Evolutionary conservation across 2,113 vertebrate genomes (phyloP).

Genomic region (Amphiprion ocellaris): DNA sequence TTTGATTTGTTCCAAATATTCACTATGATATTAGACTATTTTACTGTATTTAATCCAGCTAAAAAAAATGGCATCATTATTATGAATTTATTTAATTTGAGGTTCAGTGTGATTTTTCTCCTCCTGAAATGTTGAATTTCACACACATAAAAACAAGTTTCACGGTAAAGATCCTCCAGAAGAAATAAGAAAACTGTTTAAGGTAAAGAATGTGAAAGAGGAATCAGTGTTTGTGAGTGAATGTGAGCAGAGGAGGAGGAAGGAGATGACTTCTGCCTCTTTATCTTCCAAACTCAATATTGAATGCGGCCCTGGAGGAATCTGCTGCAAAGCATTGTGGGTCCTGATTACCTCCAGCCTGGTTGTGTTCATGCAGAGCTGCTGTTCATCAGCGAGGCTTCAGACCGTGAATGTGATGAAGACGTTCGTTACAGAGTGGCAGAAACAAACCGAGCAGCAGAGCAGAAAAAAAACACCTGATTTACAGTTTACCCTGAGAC

Average conservation of each 20-base stretch:
- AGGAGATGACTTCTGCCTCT: neutral
- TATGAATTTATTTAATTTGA: too few relatives aligned
- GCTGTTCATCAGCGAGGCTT: neutral
- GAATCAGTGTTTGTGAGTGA: neutral
- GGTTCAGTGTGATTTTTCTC: too few relatives aligned
- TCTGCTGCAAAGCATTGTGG: conserved; percentile 39
- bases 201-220: neutral
- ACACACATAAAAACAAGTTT: too few relatives aligned
- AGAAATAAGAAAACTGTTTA: too few relatives aligned
- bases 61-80: too few relatives aligned
- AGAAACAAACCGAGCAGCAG: neutral
- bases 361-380: conserved; percentile 36
- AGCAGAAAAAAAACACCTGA: neutral
- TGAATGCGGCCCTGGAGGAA: neutral
- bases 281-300: conserved; percentile 35
- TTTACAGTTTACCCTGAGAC: too few relatives aligned
- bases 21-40: too few relatives aligned
- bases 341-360: neutral
- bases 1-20: too few relatives aligned
- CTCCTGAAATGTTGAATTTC: too few relatives aligned
- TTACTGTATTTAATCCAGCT: too few relatives aligned
- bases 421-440: conserved; percentile 44
- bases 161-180: neutral
- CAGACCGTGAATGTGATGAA: conserved; percentile 6
- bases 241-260: neutral